phyloP scores from a whole-genome alignment of 2,888 invertebrate genomes.

The Coleophora deauratella region DNA sequence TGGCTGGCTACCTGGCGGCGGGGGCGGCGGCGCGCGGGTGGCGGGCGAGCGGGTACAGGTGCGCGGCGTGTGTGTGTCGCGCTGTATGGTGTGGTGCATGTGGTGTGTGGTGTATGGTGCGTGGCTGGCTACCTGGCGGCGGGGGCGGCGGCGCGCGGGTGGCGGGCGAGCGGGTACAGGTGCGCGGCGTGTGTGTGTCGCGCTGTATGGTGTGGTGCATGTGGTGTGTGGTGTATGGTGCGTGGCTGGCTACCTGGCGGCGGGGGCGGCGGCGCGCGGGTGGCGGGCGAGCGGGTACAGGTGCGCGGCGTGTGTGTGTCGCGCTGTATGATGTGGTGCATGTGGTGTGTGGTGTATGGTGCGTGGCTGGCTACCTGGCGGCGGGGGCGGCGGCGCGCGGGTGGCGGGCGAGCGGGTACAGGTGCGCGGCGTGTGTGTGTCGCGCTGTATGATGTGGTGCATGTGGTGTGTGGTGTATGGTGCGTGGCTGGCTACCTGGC shows the following conservation, averaged over 20 bases:
- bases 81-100: not conserved
- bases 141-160: not conserved
- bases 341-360: too few relatives aligned
- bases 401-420: too few relatives aligned
- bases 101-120: not conserved
- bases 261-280: not conserved
- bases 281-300: not conserved
- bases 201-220: too few relatives aligned
- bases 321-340: too few relatives aligned
- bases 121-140: not conserved
- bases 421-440: too few relatives aligned
- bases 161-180: not conserved
- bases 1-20: slow-evolving; percentile 6
- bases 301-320: too few relatives aligned
- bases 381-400: too few relatives aligned
- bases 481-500: too few relatives aligned
- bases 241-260: not conserved
- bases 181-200: not conserved
- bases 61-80: not conserved
- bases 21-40: slow-evolving; percentile 7
- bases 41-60: not conserved
- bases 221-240: too few relatives aligned
- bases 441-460: too few relatives aligned
- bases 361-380: too few relatives aligned
- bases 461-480: too few relatives aligned